Evolutionary conservation across 2,113 vertebrate species (phyloP), one percentile per base, ranked within the genome.

Genomic region (Phaetusa simplex): DNA sequence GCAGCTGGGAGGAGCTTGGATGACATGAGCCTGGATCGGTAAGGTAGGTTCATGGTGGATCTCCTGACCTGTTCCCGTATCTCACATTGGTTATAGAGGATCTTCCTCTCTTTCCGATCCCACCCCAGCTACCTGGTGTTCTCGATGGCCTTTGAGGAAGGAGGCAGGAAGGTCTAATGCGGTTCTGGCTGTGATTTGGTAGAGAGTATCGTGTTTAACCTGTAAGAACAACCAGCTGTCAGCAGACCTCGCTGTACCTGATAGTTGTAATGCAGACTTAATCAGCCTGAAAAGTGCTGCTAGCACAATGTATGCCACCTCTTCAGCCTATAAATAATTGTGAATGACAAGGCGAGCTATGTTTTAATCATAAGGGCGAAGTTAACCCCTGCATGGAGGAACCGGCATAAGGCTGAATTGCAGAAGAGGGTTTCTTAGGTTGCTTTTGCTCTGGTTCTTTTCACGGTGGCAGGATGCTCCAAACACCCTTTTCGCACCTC

Each of bases 291-390:
- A 87, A 81, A 90, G 85, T 34, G 30, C 67, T 47, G 36, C 77
- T 43, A 27, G 56, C 66, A 61, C 78, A 56, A 52, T 47, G 24
- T 15, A 9, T 16, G 61, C 82, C 92, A 55, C 73, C 85, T 78
- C 82, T 69, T 85, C 88, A 90, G 36, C 85, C 78, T 82, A 67
- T 77, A 87, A 90, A 84, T 92, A 81, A 86, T 66, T 58, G 59
- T 1, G 11, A 34, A 29, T 32, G 67, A 77, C 58, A 58, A 11
- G 47, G 70, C 52, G 50, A 8, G 45, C 45, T 55, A 4, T 36
- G 34, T n/a, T 82, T 72, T 26, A 66, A 67, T 72, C 52, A 6
- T 21, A 18, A 85, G 45, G 45, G 70, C 27, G 61, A 91, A n/a
- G 38, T 34, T 72, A 66, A 89, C 23, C 38, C 52, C 32, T 38